Evolutionary conservation across 2,888 invertebrate species (phyloP).

Genomic region (Lingula anatina): DNA sequence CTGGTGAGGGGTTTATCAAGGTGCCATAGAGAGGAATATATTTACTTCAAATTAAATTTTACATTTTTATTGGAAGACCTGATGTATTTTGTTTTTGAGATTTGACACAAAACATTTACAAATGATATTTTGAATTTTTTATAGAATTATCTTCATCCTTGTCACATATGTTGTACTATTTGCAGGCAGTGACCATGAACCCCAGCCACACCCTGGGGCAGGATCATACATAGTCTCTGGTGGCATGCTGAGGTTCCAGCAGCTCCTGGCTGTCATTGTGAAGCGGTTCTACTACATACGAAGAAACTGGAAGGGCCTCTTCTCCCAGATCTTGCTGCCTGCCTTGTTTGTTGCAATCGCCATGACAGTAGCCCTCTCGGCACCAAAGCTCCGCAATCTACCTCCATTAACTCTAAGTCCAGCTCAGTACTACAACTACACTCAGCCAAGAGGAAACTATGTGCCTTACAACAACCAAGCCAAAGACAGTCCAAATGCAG

Average conservation of each 20-base stretch:
- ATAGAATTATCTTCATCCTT: too few species aligned
- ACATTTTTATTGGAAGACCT: too few species aligned
- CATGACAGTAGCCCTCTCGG: constrained; percentile 33
- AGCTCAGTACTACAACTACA: constrained; percentile 47
- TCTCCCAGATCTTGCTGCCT: constrained; percentile 48
- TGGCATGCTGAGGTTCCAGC: constrained; percentile 46
- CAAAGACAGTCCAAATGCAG: constrained; percentile 19
- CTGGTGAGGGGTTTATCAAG: too few species aligned
- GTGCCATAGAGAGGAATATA: too few species aligned
- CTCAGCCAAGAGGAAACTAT: constrained; percentile 38
- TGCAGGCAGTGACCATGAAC: background rate
- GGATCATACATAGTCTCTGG: constrained; percentile 37
- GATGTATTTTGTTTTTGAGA: too few species aligned
- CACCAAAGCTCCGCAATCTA: constrained; percentile 19
- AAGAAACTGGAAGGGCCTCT: constrained; percentile 54
- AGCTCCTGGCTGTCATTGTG: constrained; percentile 53
- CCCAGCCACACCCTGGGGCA: constrained; percentile 16
- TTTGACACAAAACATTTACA: too few species aligned
- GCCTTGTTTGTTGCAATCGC: constrained; percentile 31
- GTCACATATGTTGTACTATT: too few species aligned
- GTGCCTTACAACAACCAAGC: constrained; percentile 23
- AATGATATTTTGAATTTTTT: too few species aligned
- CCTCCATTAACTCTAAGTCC: constrained; percentile 28
- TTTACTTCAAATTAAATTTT: too few species aligned
- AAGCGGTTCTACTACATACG: constrained; percentile 53